Evolutionary conservation across 2,888 invertebrate species (phyloP).

Genomic region (Mamestra brassicae): DNA sequence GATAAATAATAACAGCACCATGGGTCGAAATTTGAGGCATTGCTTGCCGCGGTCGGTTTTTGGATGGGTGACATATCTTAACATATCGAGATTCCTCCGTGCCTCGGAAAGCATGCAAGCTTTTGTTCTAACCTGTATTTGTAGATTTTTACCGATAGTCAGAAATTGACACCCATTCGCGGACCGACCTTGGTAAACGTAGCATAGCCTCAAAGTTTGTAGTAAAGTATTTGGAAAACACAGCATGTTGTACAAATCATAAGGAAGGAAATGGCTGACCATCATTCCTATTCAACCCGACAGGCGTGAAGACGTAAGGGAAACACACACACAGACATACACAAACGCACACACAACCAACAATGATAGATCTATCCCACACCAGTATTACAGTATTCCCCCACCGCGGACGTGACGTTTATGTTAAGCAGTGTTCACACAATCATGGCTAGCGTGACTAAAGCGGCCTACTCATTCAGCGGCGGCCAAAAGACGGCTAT

Average conservation of each 20-base stretch:
- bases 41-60: no score
- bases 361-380: constrained; percentile 23
- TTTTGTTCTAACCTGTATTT: no score
- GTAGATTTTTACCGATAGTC: no score
- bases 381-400: constrained; percentile 13
- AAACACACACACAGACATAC: neutral
- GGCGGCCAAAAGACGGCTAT: constrained; percentile 66
- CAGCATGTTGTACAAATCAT: constrained; percentile 20
- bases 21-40: no score
- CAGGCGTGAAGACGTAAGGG: constrained; percentile 31
- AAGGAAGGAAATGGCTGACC: constrained; percentile 26
- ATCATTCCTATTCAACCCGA: constrained; percentile 41
- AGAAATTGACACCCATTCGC: no score
- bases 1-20: no score
- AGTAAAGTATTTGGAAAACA: neutral
- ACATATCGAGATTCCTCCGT: no score
- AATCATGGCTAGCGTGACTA: constrained; percentile 58
- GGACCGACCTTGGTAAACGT: no score
- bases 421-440: constrained; percentile 47
- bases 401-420: constrained; percentile 44
- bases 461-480: constrained; percentile 48
- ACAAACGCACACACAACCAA: neutral
- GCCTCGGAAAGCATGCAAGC: no score
- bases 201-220: neutral
- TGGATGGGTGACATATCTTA: no score